Evolutionary conservation across 2,797 vertebrate genomes (phyloP), one percentile per base, ranked within the genome.

Genomic region (Scleropages formosus): DNA sequence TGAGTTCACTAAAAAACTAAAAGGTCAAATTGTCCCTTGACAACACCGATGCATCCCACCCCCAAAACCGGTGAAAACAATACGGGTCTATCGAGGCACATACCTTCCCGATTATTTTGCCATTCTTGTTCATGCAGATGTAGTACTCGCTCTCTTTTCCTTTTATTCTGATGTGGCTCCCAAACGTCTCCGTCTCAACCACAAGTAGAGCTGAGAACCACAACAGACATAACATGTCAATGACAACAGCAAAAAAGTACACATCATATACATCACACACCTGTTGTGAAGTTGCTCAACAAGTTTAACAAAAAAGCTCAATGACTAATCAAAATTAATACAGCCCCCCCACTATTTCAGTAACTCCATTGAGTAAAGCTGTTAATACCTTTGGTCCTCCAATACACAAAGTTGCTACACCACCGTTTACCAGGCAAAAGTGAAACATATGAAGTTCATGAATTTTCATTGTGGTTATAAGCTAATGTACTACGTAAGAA

Each of bases 51-150:
- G 16, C 61, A 16, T 0, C 31, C 31, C 31, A 31, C 31, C 53
- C 13, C 18, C n/a, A n/a, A n/a, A n/a, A 13, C 6, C 1, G 58
- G 12, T n/a, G 8, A n/a, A n/a, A n/a, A 56, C 53, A 12, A 56
- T 18, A 56, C 2, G n/a, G 4, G 9, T 2, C 22, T 58, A 13
- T 1, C 10, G 49, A 2, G 66, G 8, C 12, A 82, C 90, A 85
- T 84, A 94, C 93, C 90, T 93, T 87, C 85, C 93, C 93, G 0
- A 93, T 87, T 79, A 94, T 91, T 87, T 93, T 94, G 76, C 93
- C 93, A 39, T 92, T 92, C 69, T 93, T 90, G 75, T 89, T 93
- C 93, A 94, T 94, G 87, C 93, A 94, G 74, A 94, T 93, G 86
- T 94, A 94, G 80, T 93, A 89, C 8, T 91, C 89, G n/a, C 92